These are phyloP conservation scores for Zelleria hepariella DNA, from an alignment of 2,888 invertebrate genomes.

Conservation along the genomic window DNA sequence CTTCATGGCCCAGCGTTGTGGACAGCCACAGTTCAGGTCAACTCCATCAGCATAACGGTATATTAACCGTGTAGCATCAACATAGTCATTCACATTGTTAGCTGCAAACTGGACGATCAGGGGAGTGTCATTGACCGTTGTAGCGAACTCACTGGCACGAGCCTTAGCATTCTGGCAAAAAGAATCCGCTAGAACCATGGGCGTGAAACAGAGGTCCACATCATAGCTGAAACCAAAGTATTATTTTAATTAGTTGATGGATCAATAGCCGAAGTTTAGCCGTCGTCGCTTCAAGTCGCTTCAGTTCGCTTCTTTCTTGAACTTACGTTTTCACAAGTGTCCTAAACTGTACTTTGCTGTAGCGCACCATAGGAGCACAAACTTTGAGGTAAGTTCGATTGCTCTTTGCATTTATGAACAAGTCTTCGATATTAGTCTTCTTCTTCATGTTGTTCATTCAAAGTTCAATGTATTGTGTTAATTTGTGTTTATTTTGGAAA, in stretches of 20 bases:
- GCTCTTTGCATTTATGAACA: conserved; percentile 73
- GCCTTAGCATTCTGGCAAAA: conserved; percentile 92
- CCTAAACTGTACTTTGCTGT: conserved; percentile 75
- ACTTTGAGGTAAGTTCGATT: conserved; percentile 77
- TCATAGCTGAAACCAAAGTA: conserved; percentile 77
- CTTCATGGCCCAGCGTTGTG: conserved; percentile 94
- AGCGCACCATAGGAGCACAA: conserved; percentile 97
- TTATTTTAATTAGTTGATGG: too few species aligned
- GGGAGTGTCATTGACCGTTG: conserved; percentile 83
- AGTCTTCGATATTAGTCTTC: conserved; percentile 68
- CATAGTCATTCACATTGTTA: conserved; percentile 85
- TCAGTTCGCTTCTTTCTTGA: neutral
- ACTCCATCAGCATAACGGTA: conserved; percentile 90
- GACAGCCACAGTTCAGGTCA: conserved; percentile 98
- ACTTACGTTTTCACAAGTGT: conserved; percentile 59
- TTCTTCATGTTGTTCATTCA: conserved; percentile 26
- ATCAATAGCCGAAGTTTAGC: too few species aligned
- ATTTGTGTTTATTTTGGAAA: too few species aligned
- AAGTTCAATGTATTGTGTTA: neutral
- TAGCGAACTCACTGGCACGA: conserved; percentile 85
- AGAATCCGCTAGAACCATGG: conserved; percentile 97
- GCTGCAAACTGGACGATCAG: conserved; percentile 96
- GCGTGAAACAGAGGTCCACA: conserved; percentile 93
- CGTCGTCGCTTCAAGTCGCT: too few species aligned
- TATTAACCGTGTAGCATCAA: conserved; percentile 86